Evolutionary conservation across 2,888 invertebrate genomes (phyloP).

Genomic region (Cotesia congregata): DNA sequence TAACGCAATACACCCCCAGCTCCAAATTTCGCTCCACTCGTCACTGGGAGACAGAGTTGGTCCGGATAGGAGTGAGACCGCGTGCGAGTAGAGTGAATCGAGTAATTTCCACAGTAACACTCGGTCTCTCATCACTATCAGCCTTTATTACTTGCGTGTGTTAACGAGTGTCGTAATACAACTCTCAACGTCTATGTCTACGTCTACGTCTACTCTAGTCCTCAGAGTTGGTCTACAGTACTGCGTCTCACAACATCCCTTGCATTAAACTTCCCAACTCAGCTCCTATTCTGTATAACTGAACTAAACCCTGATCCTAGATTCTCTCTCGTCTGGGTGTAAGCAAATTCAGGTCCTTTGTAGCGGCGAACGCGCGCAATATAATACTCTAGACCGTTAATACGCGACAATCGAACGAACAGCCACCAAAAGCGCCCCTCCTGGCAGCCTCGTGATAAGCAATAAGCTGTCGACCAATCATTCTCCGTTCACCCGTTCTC

Average conservation of each 20-base stretch:
- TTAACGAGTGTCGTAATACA: neutral
- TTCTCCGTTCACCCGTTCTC: neutral
- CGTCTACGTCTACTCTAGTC: constrained; percentile 8
- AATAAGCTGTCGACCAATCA: constrained; percentile 45
- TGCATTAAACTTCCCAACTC: neutral
- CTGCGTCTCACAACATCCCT: neutral
- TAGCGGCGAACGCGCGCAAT: constrained; percentile 38
- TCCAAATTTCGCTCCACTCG: neutral
- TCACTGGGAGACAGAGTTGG: constrained; percentile 25
- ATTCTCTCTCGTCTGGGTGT: constrained; percentile 1
- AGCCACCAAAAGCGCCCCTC: constrained; percentile 36
- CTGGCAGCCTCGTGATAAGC: constrained; percentile 43
- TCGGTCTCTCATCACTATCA: neutral
- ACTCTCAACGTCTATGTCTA: neutral
- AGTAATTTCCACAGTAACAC: neutral
- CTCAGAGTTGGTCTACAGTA: neutral
- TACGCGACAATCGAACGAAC: constrained; percentile 45
- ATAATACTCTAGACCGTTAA: constrained; percentile 31
- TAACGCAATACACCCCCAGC: constrained; percentile 63
- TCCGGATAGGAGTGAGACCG: neutral
- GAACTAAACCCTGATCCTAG: constrained; percentile 7
- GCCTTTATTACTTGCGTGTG: neutral
- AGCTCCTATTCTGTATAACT: constrained; percentile 5
- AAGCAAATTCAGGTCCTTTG: constrained; percentile 41
- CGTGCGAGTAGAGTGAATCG: neutral